Evolutionary conservation across 2,797 vertebrate species (phyloP).

Genomic region (Decapterus maruadsi): DNA sequence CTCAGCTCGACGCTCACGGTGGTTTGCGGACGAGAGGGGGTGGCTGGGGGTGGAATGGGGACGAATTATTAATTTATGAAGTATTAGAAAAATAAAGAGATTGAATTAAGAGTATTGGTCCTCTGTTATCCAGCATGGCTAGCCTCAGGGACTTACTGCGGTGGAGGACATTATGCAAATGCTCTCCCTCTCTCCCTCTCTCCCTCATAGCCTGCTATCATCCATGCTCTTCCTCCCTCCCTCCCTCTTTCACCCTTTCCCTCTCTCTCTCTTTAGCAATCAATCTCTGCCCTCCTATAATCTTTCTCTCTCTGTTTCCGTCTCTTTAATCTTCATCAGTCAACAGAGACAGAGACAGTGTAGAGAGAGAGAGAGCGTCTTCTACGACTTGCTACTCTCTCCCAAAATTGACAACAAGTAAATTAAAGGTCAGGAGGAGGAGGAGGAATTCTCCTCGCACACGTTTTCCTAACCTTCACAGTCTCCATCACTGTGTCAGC

Average conservation of each 20-base stretch:
- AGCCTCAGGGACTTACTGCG: slow-evolving; percentile 97
- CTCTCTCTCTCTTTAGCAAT: slow-evolving; percentile 63
- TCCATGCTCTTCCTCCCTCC: slow-evolving; percentile 51
- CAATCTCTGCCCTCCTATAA: slow-evolving; percentile 74
- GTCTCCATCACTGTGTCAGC: background rate
- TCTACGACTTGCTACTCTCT: slow-evolving; percentile 39
- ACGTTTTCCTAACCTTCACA: background rate
- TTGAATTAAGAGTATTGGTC: slow-evolving; percentile 99
- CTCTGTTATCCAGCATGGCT: slow-evolving; percentile 96
- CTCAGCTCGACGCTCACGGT: slow-evolving; percentile 96
- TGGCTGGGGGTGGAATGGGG: slow-evolving; percentile 83
- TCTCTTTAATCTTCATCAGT: slow-evolving; percentile 83
- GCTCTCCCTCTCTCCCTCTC: slow-evolving; percentile 88
- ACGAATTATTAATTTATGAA: slow-evolving; percentile 99
- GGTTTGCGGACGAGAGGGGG: slow-evolving; percentile 88
- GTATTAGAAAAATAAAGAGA: slow-evolving; percentile 99
- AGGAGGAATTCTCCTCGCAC: slow-evolving; percentile 19
- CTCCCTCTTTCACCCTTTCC: slow-evolving; percentile 54
- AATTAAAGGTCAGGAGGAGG: slow-evolving; percentile 45
- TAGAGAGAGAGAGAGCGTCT: slow-evolving; percentile 54
- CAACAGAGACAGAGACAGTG: slow-evolving; percentile 72
- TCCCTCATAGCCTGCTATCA: slow-evolving; percentile 67
- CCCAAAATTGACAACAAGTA: slow-evolving; percentile 48
- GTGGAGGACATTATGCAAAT: slow-evolving; percentile 99
- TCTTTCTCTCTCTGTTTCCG: slow-evolving; percentile 66